Base-by-base conservation (phyloP, 2,888 invertebrate genomes). In the Oligia strigilis region DNA sequence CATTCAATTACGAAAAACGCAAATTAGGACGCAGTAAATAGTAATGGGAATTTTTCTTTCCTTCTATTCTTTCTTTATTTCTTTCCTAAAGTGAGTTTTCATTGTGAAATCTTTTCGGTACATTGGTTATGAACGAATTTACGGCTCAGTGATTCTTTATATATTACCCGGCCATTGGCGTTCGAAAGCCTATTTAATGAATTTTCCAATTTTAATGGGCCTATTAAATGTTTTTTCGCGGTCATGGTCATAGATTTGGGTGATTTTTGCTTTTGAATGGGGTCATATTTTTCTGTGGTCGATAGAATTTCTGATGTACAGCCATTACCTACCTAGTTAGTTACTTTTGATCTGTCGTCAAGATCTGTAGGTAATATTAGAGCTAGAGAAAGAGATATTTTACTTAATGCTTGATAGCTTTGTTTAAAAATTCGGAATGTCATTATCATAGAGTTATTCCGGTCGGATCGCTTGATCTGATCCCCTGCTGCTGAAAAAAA, bases 1-100 rank as follows among this genome's bases (percentile, higher is more conserved):
- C 91, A 93, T 94, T 94, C 93, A 94, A 94, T 94, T 94, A 94
- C 91, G 90, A 92, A 91, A 91, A 92, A 93, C 92, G 89, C 92
- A 92, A 94, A 93, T 94, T 93, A 93, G 92, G 90, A 87, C 87
- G 81, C 78, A 69, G 82, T 85, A 83, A 84, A 81, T 88, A 89
- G 86, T 90, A 88, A 90, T 86, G 83, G 85, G 69, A 73, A 52
- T 81, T 82, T 87, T 83, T 89, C 80, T 66, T 82, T 73, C 80
- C 14, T 74, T 73, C 14, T 72, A 72, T 65, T 79, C 70, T 62
- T 86, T 88, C 76, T 70, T 82, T 81, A 29, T 29, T 29, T 29
- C 78, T 62, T 84, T 84, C 73, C 72, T 80, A 85, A 86, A 87
- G 79, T 83, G 88, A 89, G 84, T 88, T 87, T 89, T 89, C 89